Base-by-base conservation (phyloP, 2,888 invertebrate genomes). In the Sarcophaga rosellei region DNA sequence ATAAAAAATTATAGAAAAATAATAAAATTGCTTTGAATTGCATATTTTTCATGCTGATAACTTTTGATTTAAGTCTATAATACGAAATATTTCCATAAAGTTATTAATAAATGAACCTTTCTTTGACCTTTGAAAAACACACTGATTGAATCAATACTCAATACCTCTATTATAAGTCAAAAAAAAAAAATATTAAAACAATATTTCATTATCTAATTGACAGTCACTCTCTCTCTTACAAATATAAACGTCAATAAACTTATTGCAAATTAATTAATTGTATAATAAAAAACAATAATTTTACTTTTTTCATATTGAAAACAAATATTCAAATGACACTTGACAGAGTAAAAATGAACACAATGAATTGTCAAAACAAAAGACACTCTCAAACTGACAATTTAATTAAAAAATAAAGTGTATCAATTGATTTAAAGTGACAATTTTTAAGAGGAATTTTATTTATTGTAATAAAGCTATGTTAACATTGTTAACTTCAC, bases 341-440 rank as follows among this genome's bases (percentile, higher is more conserved):
- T 73, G 61, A 17, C 57, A 57, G 35, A 35, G 10, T 66, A 12
- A 17, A 63, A 63, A 12, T 25, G 25, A 25, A 3, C 3, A 25
- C 25, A 25, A 25, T 25, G 25, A 25, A 25, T 25, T 35, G 47
- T 20, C n/a, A 70, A 35, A 25, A 25, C 35, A 47, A 6, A 47
- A 47, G 10, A 47, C 12, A 47, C 4, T 0, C 10, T 47, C 2
- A 47, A 45, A 47, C 61, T 25, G 61, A 35, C 21, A 63, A 70
- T 81, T 81, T 25, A 76, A 81, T 69, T 47, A 81, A 75, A 35
- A 45, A 45, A 1, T n/a, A 5, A 20, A 17, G 15, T 57, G 57
- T 75, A 70, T 76, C 70, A 76, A 63, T 63, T 75, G 75, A 81
- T 53, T 65, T 45, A 15, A 76, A 63, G 23, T 65, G 70, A 45